Base-by-base conservation (phyloP, 1,140 invertebrate species). In the Arctopsyche grandis region DNA sequence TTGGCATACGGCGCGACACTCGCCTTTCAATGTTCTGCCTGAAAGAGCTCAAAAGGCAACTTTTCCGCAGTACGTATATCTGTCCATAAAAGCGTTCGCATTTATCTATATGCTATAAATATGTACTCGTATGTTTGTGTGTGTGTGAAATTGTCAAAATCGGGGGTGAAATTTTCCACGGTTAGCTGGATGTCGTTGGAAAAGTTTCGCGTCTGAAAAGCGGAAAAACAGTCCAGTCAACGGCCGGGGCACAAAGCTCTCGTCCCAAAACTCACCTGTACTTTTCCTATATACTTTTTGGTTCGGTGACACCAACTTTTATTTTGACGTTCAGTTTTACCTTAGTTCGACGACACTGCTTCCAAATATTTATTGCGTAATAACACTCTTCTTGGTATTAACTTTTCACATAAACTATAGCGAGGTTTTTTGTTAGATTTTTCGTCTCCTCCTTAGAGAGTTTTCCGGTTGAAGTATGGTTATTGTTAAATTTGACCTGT, bases 21-120 rank as follows among this genome's bases (percentile, higher is more conserved):
- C 66, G 76, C 80, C 80, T 81, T 79, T 79, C 77, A 73, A 81
- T 81, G 78, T 81, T 81, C 79, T 77, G 77, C 71, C 71, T 81
- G 80, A 81, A 79, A 81, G 77, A 81, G 75, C 79, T 81, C 71
- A 79, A 81, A 81, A 78, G 80, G 78, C 71, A 81, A 81, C 77
- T 81, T 81, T 66, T 79, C 75, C 74, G 73, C 29, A 70, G 77
- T 79, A 71, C 78, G 79, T 70, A 52, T 52, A 52, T 52, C 10
- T 16, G 16, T 52, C 12, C 48, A n/a, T 14, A 52, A 52, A 12
- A 12, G 48, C 16, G 10, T 16, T 52, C 48, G 48, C 12, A 52
- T 14, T 9, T 10, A 66, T n/a, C n/a, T n/a, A n/a, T n/a, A n/a
- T n/a, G n/a, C n/a, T n/a, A n/a, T n/a, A n/a, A n/a, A n/a, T n/a